These are phyloP conservation scores for Brachypalpus laphriformis DNA, from an alignment of 2,888 invertebrate genomes.

Conservation along the genomic window DNA sequence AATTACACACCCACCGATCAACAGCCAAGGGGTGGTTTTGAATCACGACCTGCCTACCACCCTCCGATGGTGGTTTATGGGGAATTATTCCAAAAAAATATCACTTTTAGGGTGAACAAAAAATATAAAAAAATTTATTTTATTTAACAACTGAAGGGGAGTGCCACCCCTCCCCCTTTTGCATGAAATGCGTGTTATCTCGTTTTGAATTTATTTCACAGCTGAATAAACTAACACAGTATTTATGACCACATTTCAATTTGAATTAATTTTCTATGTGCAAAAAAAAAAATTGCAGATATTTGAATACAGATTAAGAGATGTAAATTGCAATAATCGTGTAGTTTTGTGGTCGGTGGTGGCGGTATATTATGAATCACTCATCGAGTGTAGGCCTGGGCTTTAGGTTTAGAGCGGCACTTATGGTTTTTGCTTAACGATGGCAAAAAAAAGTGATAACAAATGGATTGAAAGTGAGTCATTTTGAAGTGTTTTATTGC, in stretches of 20 bases:
- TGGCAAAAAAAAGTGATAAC: background rate
- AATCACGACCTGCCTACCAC: constrained; percentile 11
- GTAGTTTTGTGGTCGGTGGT: constrained; percentile 18
- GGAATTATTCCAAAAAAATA: background rate
- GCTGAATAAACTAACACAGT: constrained; percentile 62
- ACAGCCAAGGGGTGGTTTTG: background rate
- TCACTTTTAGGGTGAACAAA: constrained; percentile 45
- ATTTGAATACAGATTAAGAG: constrained; percentile 59
- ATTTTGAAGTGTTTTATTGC: background rate
- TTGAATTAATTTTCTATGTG: constrained; percentile 61
- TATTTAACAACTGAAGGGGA: constrained; percentile 4
- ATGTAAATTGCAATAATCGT: constrained; percentile 46
- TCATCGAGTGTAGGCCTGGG: background rate
- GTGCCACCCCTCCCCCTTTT: background rate
- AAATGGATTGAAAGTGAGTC: background rate
- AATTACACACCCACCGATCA: constrained; percentile 20
- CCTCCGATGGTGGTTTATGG: constrained; percentile 10
- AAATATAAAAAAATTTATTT: constrained; percentile 23
- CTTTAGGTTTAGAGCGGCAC: background rate
- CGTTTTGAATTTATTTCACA: constrained; percentile 68
- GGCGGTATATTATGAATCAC: constrained; percentile 51
- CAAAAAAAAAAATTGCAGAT: constrained; percentile 18
- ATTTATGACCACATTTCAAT: constrained; percentile 64
- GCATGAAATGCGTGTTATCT: constrained; percentile 15
- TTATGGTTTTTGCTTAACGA: background rate